Base-by-base conservation (phyloP, 2,113 vertebrate genomes). In the Neomonachus schauinslandi region DNA sequence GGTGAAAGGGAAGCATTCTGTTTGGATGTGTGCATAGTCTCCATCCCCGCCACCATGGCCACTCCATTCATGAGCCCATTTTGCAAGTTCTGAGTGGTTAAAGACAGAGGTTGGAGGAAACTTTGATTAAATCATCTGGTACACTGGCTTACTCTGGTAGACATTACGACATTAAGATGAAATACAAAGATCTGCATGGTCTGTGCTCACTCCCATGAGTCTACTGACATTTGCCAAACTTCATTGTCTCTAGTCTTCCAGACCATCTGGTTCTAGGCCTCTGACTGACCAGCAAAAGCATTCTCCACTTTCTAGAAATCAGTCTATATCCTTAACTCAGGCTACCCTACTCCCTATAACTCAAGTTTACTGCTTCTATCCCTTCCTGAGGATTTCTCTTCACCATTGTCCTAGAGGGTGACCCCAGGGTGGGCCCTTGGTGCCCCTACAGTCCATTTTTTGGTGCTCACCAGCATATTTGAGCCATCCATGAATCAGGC, bases 361-460 rank as follows among this genome's bases (percentile, higher is more conserved):
- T 24, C 8, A 42, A 33, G 6, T 65, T 95, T 36, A 14, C 57
- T 88, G 42, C 57, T 42, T 84, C 31, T 42, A 33, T 21, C 6
- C 57, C 51, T 91, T 21, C 10, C 18, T 18, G 14, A 77, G 15
- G 46, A n/a, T 72, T 84, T 89, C 11, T 69, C 19, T n/a, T 74
- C 49, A 49, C 5, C 3, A 4, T 28, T 26, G 2, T 59, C 22
- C 28, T 63, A 28, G 1, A 86, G 18, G 1, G 33, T n/a, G 61
- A 76, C 8, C 2, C 51, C 18, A 42, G 24, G 2, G 16, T 65
- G 1, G 14, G 59, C 0, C 24, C 21, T 19, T 1, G 5, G 22
- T 42, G 4, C 1, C 74, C 7, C 22, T 51, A 15, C 10, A 26
- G 19, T 59, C 7, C 7, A 12, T 89, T 36, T 42, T 83, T 72